Evolutionary conservation across 2,113 vertebrate genomes (phyloP).

Genomic region (Alligator mississippiensis): DNA sequence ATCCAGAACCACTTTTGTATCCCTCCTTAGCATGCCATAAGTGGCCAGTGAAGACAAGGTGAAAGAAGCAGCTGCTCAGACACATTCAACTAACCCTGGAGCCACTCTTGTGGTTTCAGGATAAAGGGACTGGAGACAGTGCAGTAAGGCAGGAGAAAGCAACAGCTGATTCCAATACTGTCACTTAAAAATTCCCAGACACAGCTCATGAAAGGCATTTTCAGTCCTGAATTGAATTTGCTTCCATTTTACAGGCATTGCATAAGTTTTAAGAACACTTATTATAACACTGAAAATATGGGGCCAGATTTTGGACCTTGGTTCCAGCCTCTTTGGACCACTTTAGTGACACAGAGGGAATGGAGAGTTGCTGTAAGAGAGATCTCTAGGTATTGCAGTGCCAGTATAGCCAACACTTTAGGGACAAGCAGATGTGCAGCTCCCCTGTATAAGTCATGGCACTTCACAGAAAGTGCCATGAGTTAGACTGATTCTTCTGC

Average conservation of each 20-base stretch:
- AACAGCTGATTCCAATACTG: background rate
- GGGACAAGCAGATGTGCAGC: background rate
- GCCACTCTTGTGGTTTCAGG: background rate
- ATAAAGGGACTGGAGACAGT: background rate
- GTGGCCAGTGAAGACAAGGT: background rate
- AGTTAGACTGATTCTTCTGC: too few relatives aligned
- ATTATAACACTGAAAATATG: background rate
- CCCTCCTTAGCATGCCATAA: background rate
- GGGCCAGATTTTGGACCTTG: accelerated
- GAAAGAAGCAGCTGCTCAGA: background rate
- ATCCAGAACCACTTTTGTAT: background rate
- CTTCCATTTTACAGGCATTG: background rate
- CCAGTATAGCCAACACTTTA: background rate
- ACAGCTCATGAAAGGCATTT: background rate
- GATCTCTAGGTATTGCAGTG: background rate
- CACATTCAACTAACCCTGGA: background rate
- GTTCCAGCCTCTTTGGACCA: background rate
- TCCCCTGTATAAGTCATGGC: too few relatives aligned
- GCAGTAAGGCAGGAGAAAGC: constrained; percentile 18
- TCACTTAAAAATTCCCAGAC: background rate
- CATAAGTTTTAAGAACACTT: background rate
- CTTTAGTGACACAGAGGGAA: background rate
- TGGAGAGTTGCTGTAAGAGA: background rate
- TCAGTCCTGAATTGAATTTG: background rate
- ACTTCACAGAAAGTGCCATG: too few relatives aligned